Conservation (phyloP, 2,113 vertebrate genomes). For the Antechinus stuartii region DNA sequence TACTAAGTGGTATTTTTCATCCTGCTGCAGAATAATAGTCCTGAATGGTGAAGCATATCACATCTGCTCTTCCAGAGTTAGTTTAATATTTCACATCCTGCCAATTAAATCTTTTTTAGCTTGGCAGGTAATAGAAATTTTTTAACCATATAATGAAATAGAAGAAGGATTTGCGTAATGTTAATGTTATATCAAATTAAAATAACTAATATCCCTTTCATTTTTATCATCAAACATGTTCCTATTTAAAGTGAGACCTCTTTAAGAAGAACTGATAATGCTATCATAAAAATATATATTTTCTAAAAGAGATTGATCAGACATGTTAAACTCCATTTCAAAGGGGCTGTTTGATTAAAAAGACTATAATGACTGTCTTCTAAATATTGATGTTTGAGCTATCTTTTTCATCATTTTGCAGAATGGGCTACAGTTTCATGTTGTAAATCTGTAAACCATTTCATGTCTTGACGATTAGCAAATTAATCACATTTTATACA, state of each 20-base stretch:
- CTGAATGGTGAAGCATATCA: background rate
- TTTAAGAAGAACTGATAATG: constrained; percentile 16
- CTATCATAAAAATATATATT: background rate
- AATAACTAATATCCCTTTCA: constrained; percentile 4
- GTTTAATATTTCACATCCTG: background rate
- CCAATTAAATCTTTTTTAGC: constrained; percentile 8
- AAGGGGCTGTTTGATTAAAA: background rate
- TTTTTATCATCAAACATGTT: background rate
- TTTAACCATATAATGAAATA: background rate
- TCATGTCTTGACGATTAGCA: constrained; percentile 40
- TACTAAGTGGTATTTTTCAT: background rate
- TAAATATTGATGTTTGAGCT: constrained; percentile 7
- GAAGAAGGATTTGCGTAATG: background rate
- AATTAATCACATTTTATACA: constrained; percentile 8
- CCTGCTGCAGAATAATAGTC: background rate
- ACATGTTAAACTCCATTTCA: background rate
- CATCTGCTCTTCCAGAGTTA: background rate
- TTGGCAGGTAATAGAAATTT: background rate
- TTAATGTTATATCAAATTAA: background rate
- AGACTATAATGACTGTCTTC: background rate
- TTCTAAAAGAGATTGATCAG: background rate
- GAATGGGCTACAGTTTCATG: constrained; percentile 1
- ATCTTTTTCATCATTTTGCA: background rate
- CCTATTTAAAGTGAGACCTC: background rate
- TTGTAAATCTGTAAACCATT: background rate